Percentiles rank a stretch among this genome's conserved stretches.
Conservation (phyloP, 2,113 vertebrate genomes). For the Chaetura pelagica region DNA sequence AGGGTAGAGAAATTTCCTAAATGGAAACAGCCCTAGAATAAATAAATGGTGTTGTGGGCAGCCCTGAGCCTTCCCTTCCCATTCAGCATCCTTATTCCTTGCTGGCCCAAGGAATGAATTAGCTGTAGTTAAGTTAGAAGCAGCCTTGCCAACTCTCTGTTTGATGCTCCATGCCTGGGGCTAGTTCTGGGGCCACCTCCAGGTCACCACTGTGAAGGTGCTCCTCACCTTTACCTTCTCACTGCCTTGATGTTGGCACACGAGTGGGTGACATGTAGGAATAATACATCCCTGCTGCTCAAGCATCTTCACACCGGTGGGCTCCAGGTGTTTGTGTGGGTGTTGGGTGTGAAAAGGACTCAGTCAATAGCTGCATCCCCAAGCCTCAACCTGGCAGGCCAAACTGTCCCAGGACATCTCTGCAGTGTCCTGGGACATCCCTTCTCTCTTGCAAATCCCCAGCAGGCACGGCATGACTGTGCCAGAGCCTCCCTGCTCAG, state of each 20-base stretch:
- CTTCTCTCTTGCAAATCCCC: background rate
- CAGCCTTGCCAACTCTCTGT: background rate
- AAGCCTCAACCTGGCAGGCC: background rate
- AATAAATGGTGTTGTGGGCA: background rate
- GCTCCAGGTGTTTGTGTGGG: background rate
- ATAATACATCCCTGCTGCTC: background rate
- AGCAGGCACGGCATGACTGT: background rate
- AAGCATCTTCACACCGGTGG: background rate
- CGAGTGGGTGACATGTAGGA: background rate
- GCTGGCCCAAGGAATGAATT: background rate
- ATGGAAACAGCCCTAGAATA: background rate
- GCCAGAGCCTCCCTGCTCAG: background rate
- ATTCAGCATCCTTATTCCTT: background rate
- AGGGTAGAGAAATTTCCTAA: background rate
- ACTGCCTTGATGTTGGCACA: fast-evolving
- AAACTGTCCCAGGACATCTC: background rate
- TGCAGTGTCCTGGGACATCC: background rate
- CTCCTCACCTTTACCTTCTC: background rate
- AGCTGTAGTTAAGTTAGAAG: background rate
- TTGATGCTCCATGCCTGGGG: background rate
- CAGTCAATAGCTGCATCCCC: background rate
- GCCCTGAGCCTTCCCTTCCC: background rate
- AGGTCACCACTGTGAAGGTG: background rate
- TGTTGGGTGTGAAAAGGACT: background rate
- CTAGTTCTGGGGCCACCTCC: background rate